phyloP scores from a whole-genome alignment of 2,797 vertebrate genomes.

The Phoxinus dragarum region DNA sequence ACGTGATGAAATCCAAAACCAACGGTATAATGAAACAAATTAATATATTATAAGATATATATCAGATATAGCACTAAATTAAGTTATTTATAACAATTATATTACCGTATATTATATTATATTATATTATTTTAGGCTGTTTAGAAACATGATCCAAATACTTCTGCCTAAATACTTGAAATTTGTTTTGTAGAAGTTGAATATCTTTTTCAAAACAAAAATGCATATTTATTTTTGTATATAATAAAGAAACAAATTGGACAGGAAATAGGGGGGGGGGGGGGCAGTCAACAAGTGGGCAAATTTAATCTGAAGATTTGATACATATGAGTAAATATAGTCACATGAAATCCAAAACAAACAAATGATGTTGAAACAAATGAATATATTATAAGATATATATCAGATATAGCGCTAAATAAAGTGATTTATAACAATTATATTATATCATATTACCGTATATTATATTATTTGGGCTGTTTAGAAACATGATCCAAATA shows the following conservation, averaged over 20 bases:
- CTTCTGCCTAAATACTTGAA: neutral
- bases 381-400: neutral
- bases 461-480: too few species aligned
- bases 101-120: too few species aligned
- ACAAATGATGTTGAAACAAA: neutral
- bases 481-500: too few species aligned
- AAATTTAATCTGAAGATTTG: too few species aligned
- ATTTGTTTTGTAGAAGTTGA: neutral
- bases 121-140: too few species aligned
- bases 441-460: too few species aligned
- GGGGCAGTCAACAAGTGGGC: neutral
- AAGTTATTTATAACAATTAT: neutral
- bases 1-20: neutral
- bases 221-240: neutral
- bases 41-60: neutral
- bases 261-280: neutral
- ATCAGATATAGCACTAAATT: neutral
- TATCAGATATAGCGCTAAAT: neutral
- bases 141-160: neutral
- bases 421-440: neutral
- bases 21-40: neutral
- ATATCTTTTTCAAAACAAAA: neutral
- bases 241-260: neutral
- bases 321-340: too few species aligned
- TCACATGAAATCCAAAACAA: too few species aligned